A percentile compares a stretch with the other conserved stretches of the same genome.
These are phyloP conservation scores for Pituophis catenifer DNA, from an alignment of 2,113 vertebrate species.

Conservation along the genomic window DNA sequence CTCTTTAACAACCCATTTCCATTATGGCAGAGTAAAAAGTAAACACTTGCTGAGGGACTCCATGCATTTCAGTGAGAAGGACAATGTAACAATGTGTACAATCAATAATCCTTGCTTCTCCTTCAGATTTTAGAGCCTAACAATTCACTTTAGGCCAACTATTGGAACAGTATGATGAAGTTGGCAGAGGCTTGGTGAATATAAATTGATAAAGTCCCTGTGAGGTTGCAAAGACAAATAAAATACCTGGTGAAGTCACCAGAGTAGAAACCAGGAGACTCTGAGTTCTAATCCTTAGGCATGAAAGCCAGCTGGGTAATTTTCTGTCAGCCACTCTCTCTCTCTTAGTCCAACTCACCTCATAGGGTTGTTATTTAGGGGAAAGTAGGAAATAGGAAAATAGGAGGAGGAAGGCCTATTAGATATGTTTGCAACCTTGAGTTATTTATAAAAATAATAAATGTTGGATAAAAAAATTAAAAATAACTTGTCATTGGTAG, in stretches of 20 bases:
- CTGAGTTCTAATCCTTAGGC: neutral
- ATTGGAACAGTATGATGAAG: neutral
- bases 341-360: neutral
- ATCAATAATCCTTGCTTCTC: neutral
- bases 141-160: neutral
- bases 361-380: neutral
- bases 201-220: neutral
- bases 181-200: neutral
- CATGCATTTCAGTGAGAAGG: neutral
- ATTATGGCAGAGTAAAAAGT: neutral
- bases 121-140: conserved; percentile 32
- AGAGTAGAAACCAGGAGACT: neutral
- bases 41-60: neutral
- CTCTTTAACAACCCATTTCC: conserved; percentile 5
- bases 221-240: conserved; percentile 8
- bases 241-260: neutral
- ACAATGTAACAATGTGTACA: neutral
- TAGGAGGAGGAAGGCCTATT: neutral
- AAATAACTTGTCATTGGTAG: conserved; percentile 19
- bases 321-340: neutral
- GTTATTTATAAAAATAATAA: neutral
- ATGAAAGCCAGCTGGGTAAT: neutral
- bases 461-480: neutral
- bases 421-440: neutral
- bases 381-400: neutral